These are phyloP conservation scores for Vicugna pacos DNA, from an alignment of 2,113 vertebrate genomes.

Conservation along the genomic window DNA sequence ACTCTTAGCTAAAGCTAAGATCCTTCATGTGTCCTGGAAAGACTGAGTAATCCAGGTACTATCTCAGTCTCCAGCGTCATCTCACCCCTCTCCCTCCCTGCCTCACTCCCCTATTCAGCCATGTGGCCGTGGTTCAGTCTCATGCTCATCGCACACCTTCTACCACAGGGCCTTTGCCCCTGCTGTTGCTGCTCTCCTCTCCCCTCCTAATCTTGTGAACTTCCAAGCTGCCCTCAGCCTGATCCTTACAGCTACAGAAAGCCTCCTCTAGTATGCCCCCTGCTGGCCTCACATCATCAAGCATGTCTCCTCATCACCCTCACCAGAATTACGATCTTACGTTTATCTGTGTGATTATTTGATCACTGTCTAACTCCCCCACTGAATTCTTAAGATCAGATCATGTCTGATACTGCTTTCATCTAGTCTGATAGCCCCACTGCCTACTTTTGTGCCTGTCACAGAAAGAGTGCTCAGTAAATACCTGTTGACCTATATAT, in stretches of 20 bases:
- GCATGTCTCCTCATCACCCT: not conserved
- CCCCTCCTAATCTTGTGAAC: not conserved
- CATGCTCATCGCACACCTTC: not conserved
- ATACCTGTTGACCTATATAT: not conserved
- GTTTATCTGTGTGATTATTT: not conserved
- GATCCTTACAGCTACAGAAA: not conserved
- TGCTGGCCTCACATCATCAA: not conserved
- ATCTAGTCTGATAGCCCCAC: not conserved
- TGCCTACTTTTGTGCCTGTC: not conserved
- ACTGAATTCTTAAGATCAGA: not conserved
- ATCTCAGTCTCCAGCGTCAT: not conserved
- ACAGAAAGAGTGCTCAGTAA: not conserved
- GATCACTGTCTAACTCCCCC: not conserved
- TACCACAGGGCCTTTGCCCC: not conserved
- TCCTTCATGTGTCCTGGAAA: not conserved
- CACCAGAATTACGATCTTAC: not conserved
- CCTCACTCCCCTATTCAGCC: not conserved
- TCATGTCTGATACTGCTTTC: not conserved
- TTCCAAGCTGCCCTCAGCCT: not conserved
- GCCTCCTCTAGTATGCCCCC: not conserved
- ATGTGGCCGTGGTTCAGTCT: not conserved
- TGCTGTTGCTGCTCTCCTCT: not conserved
- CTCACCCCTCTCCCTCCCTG: not conserved
- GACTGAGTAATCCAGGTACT: not conserved
- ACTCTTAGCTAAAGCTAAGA: not conserved